Base-by-base conservation (phyloP, 2,888 invertebrate species). In the Synergus umbraculus region DNA sequence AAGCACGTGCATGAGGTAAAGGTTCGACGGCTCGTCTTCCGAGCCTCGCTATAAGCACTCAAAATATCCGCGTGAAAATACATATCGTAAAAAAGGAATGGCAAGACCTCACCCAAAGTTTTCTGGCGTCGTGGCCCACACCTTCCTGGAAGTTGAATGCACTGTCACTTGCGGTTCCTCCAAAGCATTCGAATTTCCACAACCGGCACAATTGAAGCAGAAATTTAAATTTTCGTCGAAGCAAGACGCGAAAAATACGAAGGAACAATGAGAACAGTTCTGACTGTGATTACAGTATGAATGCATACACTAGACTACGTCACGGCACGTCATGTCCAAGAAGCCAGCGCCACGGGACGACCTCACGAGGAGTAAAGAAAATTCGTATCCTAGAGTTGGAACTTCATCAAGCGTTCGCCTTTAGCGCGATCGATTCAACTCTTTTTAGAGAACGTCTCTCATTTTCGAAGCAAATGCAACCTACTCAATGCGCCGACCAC, bases 91-190 rank as follows among this genome's bases (percentile, higher is more conserved):
- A 73, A 73, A 49, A 18, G 54, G 29, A 22, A 18, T 44, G 77
- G 66, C n/a, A 41, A 73, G 69, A 78, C 29, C 89, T 89, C 86
- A 89, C 89, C 87, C 83, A 88, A 86, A 83, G 86, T 85, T 87
- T 87, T 78, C 85, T 87, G 85, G 88, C 88, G 89, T 89, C 85
- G 84, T 85, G 84, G 87, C 86, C 88, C 88, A 88, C 89, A 88
- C 89, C 88, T 88, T 86, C 84, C 86, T 85, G 83, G 65, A 81
- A 76, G 78, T 64, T 78, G 18, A 78, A 77, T 79, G 73, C 76
- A 87, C 85, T 88, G 88, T 88, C 88, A 88, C 88, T 77, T 58
- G 77, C 58, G 76, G 46, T 66, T 77, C 73, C 76, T 76, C 73
- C 76, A 81, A 82, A 79, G 77, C 78, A 81, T 69, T 78, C 58